Evolutionary conservation across 1,140 invertebrate species (phyloP).

Genomic region (Meloidogyne hapla): DNA sequence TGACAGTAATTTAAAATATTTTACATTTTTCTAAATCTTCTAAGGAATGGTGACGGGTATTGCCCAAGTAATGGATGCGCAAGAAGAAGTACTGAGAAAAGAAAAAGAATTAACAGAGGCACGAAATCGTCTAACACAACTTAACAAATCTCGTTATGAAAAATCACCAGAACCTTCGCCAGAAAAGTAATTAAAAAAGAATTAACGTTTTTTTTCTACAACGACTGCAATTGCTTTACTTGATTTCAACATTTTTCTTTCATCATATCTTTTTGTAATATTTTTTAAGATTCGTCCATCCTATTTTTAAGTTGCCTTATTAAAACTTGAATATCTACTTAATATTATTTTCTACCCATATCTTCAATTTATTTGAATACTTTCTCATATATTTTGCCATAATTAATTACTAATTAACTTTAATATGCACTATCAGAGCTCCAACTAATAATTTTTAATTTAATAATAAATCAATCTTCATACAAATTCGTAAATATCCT

Average conservation of each 20-base stretch:
- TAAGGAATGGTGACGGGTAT: constrained; percentile 39
- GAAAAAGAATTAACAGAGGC: constrained; percentile 82
- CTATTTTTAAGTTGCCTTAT: not conserved
- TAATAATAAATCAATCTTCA: too few relatives aligned
- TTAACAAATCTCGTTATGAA: constrained; percentile 67
- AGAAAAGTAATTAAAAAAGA: constrained; percentile 11
- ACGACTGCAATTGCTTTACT: too few relatives aligned
- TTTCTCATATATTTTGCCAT: too few relatives aligned
- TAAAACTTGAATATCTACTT: too few relatives aligned
- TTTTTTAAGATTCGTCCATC: constrained; percentile 11
- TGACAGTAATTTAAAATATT: constrained; percentile 67
- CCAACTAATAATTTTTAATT: too few relatives aligned
- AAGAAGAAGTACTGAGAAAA: constrained; percentile 80
- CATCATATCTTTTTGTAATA: not conserved
- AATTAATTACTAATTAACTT: too few relatives aligned
- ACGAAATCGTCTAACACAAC: constrained; percentile 74
- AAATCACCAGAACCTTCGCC: constrained; percentile 49
- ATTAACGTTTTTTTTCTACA: too few relatives aligned
- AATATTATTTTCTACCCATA: too few relatives aligned
- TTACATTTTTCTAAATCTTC: not conserved
- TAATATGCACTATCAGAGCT: too few relatives aligned
- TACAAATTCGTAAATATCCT: too few relatives aligned
- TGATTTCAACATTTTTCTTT: not conserved
- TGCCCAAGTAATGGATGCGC: constrained; percentile 65
- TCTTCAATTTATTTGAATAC: too few relatives aligned